These are phyloP conservation scores for Chrysogorgia sp. DNA, from an alignment of 92 coral and sea anemone genomes.

Conservation along the genomic window DNA sequence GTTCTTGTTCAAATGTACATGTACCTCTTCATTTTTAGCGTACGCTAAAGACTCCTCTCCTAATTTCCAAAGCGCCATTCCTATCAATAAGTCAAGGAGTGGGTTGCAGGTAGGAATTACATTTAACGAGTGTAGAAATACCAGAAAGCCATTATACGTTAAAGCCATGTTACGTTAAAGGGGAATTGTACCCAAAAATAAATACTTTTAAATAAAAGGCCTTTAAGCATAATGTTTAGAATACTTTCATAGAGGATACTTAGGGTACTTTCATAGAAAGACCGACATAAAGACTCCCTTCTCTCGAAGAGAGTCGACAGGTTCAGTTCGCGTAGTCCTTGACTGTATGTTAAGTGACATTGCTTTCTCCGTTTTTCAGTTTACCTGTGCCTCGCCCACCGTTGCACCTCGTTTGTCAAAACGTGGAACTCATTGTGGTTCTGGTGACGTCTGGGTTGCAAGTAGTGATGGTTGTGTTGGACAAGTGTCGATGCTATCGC, in stretches of 20 bases:
- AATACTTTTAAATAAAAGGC: no score
- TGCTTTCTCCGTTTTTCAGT: conserved; percentile 54
- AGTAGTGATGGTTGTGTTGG: conserved; percentile 99
- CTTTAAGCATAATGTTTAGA: no score
- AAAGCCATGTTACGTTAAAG: no score
- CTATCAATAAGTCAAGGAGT: conserved; percentile 91
- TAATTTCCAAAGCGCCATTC: conserved; percentile 87
- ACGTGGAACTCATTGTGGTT: conserved; percentile 95
- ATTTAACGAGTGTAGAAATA: neutral
- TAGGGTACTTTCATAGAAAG: no score
- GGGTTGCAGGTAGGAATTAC: conserved; percentile 92
- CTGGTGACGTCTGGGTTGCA: conserved; percentile 99
- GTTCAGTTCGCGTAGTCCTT: no score
- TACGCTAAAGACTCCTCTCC: conserved; percentile 96
- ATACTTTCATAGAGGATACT: no score
- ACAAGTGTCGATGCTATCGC: conserved; percentile 74
- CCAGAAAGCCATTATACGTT: neutral
- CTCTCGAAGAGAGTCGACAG: no score
- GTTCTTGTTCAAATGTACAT: neutral
- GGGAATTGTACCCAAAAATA: no score
- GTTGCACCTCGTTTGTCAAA: conserved; percentile 88
- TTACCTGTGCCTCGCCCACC: conserved; percentile 97
- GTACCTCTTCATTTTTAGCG: conserved; percentile 54
- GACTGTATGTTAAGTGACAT: neutral
- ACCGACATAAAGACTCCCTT: no score